Base-by-base conservation (phyloP, 1,140 invertebrate genomes). In the Halyomorpha halys region DNA sequence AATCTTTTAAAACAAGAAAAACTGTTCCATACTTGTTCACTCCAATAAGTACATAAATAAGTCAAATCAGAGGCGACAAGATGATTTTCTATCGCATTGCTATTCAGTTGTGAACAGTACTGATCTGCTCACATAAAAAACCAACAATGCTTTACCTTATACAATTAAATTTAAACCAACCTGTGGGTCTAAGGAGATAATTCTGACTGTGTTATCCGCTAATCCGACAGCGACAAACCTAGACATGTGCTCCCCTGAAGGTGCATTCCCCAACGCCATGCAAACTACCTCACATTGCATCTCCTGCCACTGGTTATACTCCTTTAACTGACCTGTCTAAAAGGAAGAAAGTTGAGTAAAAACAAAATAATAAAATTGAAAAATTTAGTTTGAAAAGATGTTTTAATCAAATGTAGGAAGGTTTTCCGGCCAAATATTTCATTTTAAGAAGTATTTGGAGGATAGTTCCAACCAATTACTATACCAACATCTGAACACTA, bases 181-280 rank as follows among this genome's bases (percentile, higher is more conserved):
- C 51, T 86, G 84, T 15, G 95, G 95, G 79, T 99, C 97, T 18
- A 99, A 78, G 0, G 95, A 98, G 44, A 99, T 94, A 59, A 99
- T 96, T 68, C 96, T 81, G 27, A 99, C 97, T 25, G 97, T 99
- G 70, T 94, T 94, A 69, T 99, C 97, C 30, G 91, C 85, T 11
- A 99, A 77, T 15, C 97, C 97, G 15, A 99, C 96, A 67, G 96
- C 96, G 63, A 99, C 80, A 73, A 99, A 99, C 78, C 94, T 87
- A 1, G 91, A 96, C 67, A 96, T 79, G 70, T 97, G 92, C 75
- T 99, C 97, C 23, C 96, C 96, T 16, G 86, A 80, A 0, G 96
- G 92, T 0, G 99, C 94, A 62, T 91, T 91, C 2, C 91, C 96
- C 34, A 99, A 73, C 0, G 94, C 95, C 97, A 99, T 99, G 70